These are phyloP conservation scores for Phoebastria nigripes DNA, from an alignment of 2,797 vertebrate species.

Conservation along the genomic window DNA sequence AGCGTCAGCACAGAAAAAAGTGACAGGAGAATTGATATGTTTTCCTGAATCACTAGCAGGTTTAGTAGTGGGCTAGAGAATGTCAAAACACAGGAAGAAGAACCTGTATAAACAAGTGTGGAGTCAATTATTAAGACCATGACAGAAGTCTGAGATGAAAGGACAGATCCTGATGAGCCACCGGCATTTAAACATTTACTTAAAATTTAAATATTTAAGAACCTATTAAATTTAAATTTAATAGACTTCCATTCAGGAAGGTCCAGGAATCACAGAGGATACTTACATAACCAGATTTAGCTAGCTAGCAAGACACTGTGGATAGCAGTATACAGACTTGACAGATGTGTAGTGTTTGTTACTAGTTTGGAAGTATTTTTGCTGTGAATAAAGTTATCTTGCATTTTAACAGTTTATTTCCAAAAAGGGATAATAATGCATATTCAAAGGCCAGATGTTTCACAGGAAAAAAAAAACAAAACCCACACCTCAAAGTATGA, in stretches of 20 bases:
- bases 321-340: neutral
- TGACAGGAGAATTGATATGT: neutral
- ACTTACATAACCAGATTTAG: neutral
- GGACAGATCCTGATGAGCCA: neutral
- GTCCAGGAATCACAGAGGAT: neutral
- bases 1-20: neutral
- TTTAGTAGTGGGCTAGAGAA: neutral
- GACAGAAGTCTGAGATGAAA: neutral
- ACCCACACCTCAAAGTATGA: neutral
- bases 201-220: slow-evolving; percentile 16
- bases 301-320: neutral
- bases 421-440: neutral
- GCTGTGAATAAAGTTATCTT: neutral
- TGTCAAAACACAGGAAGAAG: slow-evolving; percentile 48
- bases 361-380: neutral
- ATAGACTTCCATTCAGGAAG: neutral
- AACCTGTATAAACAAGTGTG: slow-evolving; percentile 7
- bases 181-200: neutral
- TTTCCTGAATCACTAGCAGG: slow-evolving; percentile 22
- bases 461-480: neutral
- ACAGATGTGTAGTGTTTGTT: neutral
- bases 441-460: neutral
- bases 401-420: neutral
- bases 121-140: neutral
- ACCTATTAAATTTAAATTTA: neutral